Evolutionary conservation across 2,113 vertebrate species (phyloP), one percentile per base, ranked within the genome.

Genomic region (Burhinus oedicnemus): DNA sequence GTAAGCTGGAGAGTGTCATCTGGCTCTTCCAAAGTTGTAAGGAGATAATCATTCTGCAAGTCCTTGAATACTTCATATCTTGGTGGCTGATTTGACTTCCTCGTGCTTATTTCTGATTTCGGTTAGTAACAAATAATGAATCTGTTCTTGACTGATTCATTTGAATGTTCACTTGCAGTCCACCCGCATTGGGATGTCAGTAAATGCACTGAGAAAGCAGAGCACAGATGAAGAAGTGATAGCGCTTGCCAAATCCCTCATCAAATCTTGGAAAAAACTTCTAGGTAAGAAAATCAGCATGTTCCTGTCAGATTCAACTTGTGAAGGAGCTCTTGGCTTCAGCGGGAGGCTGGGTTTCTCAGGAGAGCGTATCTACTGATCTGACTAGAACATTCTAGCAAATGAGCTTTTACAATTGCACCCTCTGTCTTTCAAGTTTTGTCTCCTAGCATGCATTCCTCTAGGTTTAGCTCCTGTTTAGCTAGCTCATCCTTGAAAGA

Each of bases 231-330:
- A 99, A 88, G 99, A 99, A 83, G 99, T 99, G 93, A 99, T 99
- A 94, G 98, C 98, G 2, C 95, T 99, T 89, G 99, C 99, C 96
- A 99, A 99, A 98, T 98, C 98, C 10, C 99, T 99, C 95, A 99
- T 99, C 98, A 99, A 99, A 91, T 98, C 99, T 90, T 99, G 99
- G 99, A 99, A 99, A 93, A 99, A 99, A 85, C 98, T 99, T 87
- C 98, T 99, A 83, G 99, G 99, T 99, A 97, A 93, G 98, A 45
- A 84, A 89, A 77, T 61, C 49, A 55, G 40, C 40, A 2, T 61
- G 45, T 91, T 93, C 84, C 87, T 90, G 76, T 92, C 65, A 71
- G 16, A 71, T 70, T 42, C 15, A n/a, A 25, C 42, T 83, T 86
- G 45, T 40, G 70, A 62, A 82, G 80, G 61, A 90, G 40, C 60